These are phyloP conservation scores for Rhagologus leucostigma DNA, from an alignment of 2,113 vertebrate genomes.

Conservation along the genomic window DNA sequence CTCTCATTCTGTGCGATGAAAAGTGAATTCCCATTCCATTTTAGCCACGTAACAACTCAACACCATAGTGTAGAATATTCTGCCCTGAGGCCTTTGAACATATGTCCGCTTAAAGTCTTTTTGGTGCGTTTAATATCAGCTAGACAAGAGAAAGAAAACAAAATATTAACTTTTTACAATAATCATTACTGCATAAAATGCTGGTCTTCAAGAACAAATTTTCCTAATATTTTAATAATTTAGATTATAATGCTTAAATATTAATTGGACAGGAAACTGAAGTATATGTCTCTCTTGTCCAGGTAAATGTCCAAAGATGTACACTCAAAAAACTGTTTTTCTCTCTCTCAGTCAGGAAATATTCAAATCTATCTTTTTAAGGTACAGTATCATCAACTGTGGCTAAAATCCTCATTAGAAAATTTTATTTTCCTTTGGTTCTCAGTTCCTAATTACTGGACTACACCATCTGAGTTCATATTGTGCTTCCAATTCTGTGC, in stretches of 20 bases:
- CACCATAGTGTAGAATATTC: fast-evolving
- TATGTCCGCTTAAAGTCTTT: background rate
- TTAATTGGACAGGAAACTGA: background rate
- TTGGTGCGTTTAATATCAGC: background rate
- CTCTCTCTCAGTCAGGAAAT: background rate
- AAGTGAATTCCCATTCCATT: background rate
- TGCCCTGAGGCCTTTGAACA: background rate
- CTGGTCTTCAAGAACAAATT: background rate
- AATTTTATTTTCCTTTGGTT: background rate
- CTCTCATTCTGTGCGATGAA: background rate
- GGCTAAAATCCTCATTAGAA: background rate
- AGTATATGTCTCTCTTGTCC: background rate
- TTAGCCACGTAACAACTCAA: background rate
- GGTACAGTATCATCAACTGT: background rate
- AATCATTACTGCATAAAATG: background rate
- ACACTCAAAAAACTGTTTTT: background rate
- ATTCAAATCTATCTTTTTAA: background rate
- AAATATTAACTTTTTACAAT: background rate
- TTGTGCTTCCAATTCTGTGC: background rate
- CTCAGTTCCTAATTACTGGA: background rate
- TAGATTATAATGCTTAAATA: background rate
- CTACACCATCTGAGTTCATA: background rate
- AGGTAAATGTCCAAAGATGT: background rate
- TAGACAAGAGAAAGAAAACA: background rate
- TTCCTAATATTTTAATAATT: background rate